A percentile compares a stretch with the other conserved stretches of the same genome.
phyloP scores from a whole-genome alignment of 2,113 vertebrate genomes.

The Coregonus clupeaformis region DNA sequence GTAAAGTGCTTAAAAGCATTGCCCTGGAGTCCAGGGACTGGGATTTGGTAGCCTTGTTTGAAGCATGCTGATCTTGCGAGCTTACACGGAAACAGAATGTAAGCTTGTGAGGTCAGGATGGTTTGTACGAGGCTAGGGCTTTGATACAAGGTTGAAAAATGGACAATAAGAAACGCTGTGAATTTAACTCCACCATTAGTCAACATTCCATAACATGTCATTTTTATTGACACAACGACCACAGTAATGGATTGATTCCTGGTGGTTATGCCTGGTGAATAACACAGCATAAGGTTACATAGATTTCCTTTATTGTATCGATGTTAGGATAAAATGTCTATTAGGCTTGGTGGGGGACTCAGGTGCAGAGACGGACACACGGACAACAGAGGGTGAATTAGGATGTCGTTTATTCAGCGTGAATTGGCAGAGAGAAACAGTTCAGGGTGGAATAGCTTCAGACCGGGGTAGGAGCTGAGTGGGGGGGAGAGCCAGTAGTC shows the following conservation, averaged over 20 bases:
- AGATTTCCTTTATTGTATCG: slow-evolving; percentile 35
- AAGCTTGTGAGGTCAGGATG: too few relatives aligned
- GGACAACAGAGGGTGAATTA: too few relatives aligned
- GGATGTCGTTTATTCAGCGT: too few relatives aligned
- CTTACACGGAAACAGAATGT: too few relatives aligned
- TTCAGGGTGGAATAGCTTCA: too few relatives aligned
- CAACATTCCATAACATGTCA: not conserved
- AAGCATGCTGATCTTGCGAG: too few relatives aligned
- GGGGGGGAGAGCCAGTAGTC: too few relatives aligned
- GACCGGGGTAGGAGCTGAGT: too few relatives aligned
- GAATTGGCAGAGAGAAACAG: too few relatives aligned
- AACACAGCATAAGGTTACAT: slow-evolving; percentile 14
- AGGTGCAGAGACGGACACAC: too few relatives aligned
- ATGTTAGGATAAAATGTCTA: slow-evolving; percentile 33
- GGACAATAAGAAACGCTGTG: not conserved
- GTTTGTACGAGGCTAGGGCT: too few relatives aligned
- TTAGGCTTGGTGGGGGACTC: too few relatives aligned
- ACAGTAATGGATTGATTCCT: not conserved
- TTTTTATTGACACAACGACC: not conserved
- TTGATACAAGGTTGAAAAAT: not conserved
- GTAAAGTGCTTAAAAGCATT: not conserved
- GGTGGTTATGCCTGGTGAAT: slow-evolving; percentile 1
- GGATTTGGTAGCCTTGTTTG: not conserved
- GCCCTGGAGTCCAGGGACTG: not conserved
- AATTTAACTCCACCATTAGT: not conserved